Percentiles rank a stretch among this genome's conserved stretches.
These are phyloP conservation scores for Styela plicata DNA, from an alignment of 23 tunicate species.

Conservation along the genomic window DNA sequence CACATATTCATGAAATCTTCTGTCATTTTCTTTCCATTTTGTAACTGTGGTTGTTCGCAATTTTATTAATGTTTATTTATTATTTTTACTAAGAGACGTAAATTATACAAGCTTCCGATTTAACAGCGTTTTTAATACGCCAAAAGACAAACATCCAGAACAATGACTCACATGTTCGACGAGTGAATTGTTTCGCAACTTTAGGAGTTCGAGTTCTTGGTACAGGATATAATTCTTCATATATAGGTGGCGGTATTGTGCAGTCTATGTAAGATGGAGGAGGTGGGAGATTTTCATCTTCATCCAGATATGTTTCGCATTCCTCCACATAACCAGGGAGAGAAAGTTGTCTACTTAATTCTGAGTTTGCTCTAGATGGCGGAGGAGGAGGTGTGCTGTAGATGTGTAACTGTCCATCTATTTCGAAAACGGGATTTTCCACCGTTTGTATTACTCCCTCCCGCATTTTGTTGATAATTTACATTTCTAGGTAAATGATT, in stretches of 20 bases:
- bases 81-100: too few species aligned
- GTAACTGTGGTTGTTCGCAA: too few species aligned
- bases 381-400: conserved; percentile 26
- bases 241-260: conserved; percentile 22
- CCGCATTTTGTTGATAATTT: not conserved
- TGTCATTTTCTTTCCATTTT: too few species aligned
- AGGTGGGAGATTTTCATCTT: not conserved
- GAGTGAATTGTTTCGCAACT: not conserved
- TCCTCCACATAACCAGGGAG: conserved; percentile 26
- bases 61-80: too few species aligned
- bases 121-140: too few species aligned
- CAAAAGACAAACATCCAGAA: too few species aligned
- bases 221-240: conserved; percentile 14
- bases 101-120: too few species aligned
- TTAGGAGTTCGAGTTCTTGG: not conserved
- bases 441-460: not conserved
- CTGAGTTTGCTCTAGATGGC: not conserved
- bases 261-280: conserved; percentile 27
- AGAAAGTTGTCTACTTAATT: not conserved
- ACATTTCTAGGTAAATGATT: not conserved
- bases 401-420: not conserved
- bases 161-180: not conserved
- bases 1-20: too few species aligned
- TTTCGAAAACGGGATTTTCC: not conserved
- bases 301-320: not conserved